Evolutionary conservation across 2,113 vertebrate genomes (phyloP).

Genomic region (Rhipidura dahli): DNA sequence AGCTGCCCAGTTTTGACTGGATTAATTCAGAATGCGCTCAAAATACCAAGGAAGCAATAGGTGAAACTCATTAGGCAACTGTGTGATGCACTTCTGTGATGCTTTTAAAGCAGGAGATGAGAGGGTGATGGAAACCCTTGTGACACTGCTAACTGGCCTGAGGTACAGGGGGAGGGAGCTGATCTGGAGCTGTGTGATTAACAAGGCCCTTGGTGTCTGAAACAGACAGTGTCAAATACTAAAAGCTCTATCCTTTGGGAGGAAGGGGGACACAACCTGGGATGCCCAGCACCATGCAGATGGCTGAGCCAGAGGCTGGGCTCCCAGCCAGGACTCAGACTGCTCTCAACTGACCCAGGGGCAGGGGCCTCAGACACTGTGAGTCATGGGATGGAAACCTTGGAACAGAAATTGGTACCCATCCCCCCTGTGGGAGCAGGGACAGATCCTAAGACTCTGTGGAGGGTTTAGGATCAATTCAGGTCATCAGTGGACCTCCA

Average conservation of each 20-base stretch:
- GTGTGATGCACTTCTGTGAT: not conserved
- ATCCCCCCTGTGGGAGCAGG: fast-evolving
- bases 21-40: not conserved
- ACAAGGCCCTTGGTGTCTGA: not conserved
- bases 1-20: not conserved
- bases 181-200: not conserved
- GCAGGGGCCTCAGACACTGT: not conserved
- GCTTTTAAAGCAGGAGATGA: not conserved
- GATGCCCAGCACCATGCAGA: not conserved
- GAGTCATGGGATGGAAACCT: not conserved
- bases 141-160: not conserved
- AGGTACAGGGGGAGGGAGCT: not conserved
- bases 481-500: not conserved
- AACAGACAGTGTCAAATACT: not conserved
- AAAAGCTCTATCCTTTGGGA: not conserved
- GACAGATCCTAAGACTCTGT: not conserved
- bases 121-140: not conserved
- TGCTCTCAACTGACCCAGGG: not conserved
- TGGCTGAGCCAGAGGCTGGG: not conserved
- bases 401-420: not conserved
- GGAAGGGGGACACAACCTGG: not conserved
- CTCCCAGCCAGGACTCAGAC: not conserved
- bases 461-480: not conserved
- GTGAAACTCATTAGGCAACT: not conserved
- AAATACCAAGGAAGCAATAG: not conserved